Conservation (phyloP, 2,797 vertebrate species). For the Oreonectes daqikongensis region DNA sequence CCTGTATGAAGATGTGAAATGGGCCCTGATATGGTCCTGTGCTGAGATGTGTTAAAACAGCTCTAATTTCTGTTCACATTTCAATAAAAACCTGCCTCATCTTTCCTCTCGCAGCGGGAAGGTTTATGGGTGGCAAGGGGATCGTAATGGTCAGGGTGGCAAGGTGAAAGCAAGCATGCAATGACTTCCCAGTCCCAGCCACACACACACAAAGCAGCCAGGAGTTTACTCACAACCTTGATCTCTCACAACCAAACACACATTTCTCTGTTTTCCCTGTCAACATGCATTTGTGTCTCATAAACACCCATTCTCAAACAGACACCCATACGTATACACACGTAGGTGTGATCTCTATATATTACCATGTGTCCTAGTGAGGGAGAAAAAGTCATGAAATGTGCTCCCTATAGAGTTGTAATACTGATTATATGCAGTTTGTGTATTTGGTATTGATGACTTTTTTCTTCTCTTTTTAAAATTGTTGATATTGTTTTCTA, state of each 20-base stretch:
- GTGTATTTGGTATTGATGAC: slow-evolving; percentile 6
- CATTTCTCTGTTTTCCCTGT: not conserved
- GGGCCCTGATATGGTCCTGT: slow-evolving; percentile 56
- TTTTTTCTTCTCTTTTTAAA: not conserved
- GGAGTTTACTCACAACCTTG: slow-evolving; percentile 19
- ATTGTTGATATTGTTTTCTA: not conserved
- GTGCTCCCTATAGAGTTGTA: slow-evolving; percentile 19
- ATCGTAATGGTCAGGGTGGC: slow-evolving; percentile 46
- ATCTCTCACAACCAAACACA: slow-evolving; percentile 23
- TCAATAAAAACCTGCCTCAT: slow-evolving; percentile 54
- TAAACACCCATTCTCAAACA: slow-evolving; percentile 33
- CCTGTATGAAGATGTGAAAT: slow-evolving; percentile 58
- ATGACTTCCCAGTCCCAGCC: slow-evolving; percentile 44
- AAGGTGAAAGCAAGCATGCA: slow-evolving; percentile 47
- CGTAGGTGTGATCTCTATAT: slow-evolving; percentile 21
- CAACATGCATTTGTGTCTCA: slow-evolving; percentile 24
- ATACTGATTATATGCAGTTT: slow-evolving; percentile 11
- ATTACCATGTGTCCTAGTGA: slow-evolving; percentile 14
- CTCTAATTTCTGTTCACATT: slow-evolving; percentile 53
- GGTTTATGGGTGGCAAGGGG: slow-evolving; percentile 48
- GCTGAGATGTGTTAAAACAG: slow-evolving; percentile 53
- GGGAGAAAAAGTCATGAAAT: slow-evolving; percentile 31
- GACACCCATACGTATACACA: not conserved
- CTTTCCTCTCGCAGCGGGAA: slow-evolving; percentile 41
- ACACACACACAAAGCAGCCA: slow-evolving; percentile 9